These are phyloP conservation scores for Danio jaintianensis DNA, from an alignment of 2,797 vertebrate genomes.

Conservation along the genomic window DNA sequence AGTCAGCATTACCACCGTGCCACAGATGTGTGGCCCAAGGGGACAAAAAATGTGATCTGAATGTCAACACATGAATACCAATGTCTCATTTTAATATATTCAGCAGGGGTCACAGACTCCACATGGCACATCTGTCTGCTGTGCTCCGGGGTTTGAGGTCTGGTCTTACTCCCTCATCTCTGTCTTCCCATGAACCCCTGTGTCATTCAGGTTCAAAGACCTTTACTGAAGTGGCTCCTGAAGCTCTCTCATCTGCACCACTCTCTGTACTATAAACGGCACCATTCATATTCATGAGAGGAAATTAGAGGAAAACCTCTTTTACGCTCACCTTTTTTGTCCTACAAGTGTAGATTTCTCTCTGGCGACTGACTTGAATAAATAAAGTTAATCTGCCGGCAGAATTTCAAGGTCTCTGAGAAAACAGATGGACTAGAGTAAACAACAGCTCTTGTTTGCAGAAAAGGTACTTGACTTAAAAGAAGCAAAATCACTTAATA, in stretches of 20 bases:
- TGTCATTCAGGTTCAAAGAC: constrained; percentile 38
- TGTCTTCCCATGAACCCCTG: neutral
- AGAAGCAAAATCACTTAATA: constrained; percentile 7
- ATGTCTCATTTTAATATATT: constrained; percentile 45
- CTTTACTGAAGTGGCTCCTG: constrained; percentile 15
- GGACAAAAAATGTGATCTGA: constrained; percentile 15
- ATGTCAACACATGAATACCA: constrained; percentile 47
- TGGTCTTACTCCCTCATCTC: constrained; percentile 19
- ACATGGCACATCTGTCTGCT: constrained; percentile 10
- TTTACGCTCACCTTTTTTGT: neutral
- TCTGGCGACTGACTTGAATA: constrained; percentile 12
- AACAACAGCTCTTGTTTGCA: constrained; percentile 23
- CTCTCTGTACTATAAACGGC: constrained; percentile 40
- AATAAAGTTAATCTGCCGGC: neutral
- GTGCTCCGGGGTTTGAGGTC: constrained; percentile 6
- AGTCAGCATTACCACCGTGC: neutral
- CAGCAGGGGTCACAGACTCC: constrained; percentile 13
- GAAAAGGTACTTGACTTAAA: constrained; percentile 15
- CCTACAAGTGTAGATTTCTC: constrained; percentile 4
- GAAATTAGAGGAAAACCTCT: constrained; percentile 34
- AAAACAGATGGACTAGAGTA: neutral
- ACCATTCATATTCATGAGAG: constrained; percentile 36
- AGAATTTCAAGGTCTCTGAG: neutral
- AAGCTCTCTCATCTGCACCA: constrained; percentile 6
- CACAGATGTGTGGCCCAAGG: neutral